Evolutionary conservation across 2,888 invertebrate genomes (phyloP), one percentile per base, ranked within the genome.

Genomic region (Heliconius charithonia): DNA sequence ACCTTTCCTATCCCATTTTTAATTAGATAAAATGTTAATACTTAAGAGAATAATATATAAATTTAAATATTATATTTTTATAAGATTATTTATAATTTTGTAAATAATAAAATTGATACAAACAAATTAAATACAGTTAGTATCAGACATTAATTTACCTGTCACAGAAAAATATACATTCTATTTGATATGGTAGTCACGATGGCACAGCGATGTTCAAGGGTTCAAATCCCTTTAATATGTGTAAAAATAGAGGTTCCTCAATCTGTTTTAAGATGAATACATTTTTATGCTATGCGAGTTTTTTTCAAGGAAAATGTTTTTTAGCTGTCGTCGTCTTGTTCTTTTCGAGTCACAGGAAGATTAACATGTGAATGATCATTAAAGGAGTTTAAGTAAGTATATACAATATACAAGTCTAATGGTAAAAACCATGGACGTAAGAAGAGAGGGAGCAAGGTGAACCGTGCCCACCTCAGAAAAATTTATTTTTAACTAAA

Each of bases 91-190:
- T 69, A 45, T 69, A 25, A 69, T 25, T 69, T 69, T 27, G 59
- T 63, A 69, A 41, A 69, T 69, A 67, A 67, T 67, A 69, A 69
- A 69, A 69, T 25, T 41, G 69, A 69, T 69, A 16, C 69, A 69
- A 13, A 41, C 25, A 69, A 45, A 45, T 16, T 25, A 45, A 67
- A 16, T 45, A 41, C 41, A 16, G 7, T 45, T 45, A 12, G 16
- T 69, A 45, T 69, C 16, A 37, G 41, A 69, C 25, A 25, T 67
- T n/a, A 25, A 41, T 62, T 62, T 62, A 62, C 25, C 62, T 62
- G 25, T 62, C 25, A 62, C 25, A 25, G 62, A 62, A 51, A 41
- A 51, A 19, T 22, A 51, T 22, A 51, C 51, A 51, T 51, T 51
- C 51, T 22, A 51, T 51, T 51, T 51, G 51, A 51, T 51, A 51